Evolutionary conservation across 1,140 invertebrate genomes (phyloP).

Genomic region (Melitaea cinxia): DNA sequence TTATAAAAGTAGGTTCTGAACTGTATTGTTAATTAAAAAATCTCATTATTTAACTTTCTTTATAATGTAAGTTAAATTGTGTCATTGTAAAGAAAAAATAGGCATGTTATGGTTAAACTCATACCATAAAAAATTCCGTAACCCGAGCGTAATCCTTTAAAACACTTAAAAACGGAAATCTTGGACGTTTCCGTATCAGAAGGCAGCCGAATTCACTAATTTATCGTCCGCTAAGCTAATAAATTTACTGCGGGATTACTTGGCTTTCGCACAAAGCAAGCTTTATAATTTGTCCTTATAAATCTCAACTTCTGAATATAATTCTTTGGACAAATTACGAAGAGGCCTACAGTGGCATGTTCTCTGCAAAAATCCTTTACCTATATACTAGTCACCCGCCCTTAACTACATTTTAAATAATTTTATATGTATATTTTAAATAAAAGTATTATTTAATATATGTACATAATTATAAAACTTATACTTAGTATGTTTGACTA

Average conservation of each 20-base stretch:
- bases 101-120: too few relatives aligned
- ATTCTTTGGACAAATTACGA: conserved; percentile 15
- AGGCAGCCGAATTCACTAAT: conserved; percentile 70
- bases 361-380: too few relatives aligned
- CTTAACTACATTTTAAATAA: too few relatives aligned
- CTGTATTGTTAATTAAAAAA: too few relatives aligned
- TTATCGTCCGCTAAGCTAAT: conserved; percentile 74
- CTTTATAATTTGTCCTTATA: conserved; percentile 76
- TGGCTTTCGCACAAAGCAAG: conserved; percentile 65
- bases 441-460: too few relatives aligned
- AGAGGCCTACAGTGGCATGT: background rate
- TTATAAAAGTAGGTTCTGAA: too few relatives aligned
- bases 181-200: conserved; percentile 69
- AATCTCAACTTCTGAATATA: conserved; percentile 54
- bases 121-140: background rate
- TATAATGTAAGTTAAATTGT: too few relatives aligned
- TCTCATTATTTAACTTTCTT: too few relatives aligned
- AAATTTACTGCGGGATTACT: conserved; percentile 78
- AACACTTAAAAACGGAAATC: conserved; percentile 53
- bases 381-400: background rate
- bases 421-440: too few relatives aligned
- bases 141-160: conserved; percentile 13
- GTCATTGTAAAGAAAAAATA: too few relatives aligned
- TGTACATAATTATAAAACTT: too few relatives aligned
- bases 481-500: too few relatives aligned